Evolutionary conservation across 2,888 invertebrate genomes (phyloP).

Genomic region (Parnassius mnemosyne): DNA sequence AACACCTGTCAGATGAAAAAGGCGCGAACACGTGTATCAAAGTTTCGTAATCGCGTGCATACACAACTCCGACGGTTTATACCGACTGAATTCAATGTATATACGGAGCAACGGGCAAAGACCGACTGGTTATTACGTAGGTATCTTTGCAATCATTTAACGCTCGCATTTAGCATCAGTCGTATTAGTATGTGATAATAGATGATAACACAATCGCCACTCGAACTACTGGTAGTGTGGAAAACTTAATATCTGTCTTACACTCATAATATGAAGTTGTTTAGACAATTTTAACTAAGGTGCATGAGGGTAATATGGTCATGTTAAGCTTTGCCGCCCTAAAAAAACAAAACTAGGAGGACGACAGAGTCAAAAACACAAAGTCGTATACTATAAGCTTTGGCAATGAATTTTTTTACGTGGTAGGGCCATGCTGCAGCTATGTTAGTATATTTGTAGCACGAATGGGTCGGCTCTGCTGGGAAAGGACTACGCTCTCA

Average conservation of each 20-base stretch:
- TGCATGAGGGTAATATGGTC: too few relatives aligned
- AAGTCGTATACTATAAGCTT: too few relatives aligned
- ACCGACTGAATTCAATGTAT: conserved; percentile 26
- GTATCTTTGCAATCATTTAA: conserved; percentile 2
- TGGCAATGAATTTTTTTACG: too few relatives aligned
- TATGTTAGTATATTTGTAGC: too few relatives aligned
- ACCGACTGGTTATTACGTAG: conserved; percentile 25
- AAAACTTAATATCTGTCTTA: conserved; percentile 9
- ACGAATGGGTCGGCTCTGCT: too few relatives aligned
- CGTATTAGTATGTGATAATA: conserved; percentile 21
- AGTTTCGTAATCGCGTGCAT: conserved; percentile 12
- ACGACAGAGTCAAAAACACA: too few relatives aligned
- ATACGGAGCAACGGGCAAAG: conserved; percentile 6
- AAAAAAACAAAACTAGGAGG: too few relatives aligned
- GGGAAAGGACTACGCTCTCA: too few relatives aligned
- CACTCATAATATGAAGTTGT: background rate
- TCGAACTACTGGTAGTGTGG: background rate
- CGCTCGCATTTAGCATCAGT: background rate
- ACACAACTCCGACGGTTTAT: conserved; percentile 32
- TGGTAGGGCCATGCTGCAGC: too few relatives aligned
- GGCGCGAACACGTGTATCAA: conserved; percentile 9
- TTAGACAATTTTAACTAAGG: background rate
- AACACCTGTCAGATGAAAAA: conserved; percentile 23
- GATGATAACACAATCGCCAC: conserved; percentile 15
- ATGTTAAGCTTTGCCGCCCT: too few relatives aligned